Evolutionary conservation across 2,113 vertebrate genomes (phyloP).

Genomic region (Pteronura brasiliensis): DNA sequence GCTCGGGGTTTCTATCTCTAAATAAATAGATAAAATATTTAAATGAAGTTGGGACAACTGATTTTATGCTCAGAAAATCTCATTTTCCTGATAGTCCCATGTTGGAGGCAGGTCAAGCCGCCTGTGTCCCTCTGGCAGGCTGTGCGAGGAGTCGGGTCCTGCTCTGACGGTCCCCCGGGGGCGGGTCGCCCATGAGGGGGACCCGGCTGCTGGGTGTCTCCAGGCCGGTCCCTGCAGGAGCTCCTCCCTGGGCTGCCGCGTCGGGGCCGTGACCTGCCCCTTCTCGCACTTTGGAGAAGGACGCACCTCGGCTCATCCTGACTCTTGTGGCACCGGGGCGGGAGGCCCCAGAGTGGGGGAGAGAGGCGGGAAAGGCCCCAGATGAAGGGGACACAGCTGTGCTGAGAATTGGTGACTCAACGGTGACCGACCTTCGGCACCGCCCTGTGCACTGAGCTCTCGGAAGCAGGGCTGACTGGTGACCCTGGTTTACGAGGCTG

Average conservation of each 20-base stretch:
- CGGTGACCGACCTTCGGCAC: accelerated
- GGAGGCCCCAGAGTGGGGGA: accelerated
- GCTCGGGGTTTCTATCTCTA: neutral
- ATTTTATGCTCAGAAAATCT: neutral
- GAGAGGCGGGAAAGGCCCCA: neutral
- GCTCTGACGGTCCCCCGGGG: accelerated
- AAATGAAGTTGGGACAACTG: neutral
- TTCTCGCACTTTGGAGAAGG: neutral
- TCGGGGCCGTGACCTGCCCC: accelerated
- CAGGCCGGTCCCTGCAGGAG: accelerated
- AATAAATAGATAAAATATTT: neutral
- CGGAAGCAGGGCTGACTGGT: accelerated
- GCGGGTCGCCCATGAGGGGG: accelerated
- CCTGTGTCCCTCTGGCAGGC: accelerated
- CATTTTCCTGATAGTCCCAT: neutral
- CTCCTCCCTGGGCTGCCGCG: neutral
- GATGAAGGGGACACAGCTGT: neutral
- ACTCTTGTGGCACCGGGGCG: accelerated
- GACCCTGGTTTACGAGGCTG: neutral
- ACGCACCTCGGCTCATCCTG: accelerated
- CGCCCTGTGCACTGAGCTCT: neutral
- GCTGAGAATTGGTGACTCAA: accelerated
- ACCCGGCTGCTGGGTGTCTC: neutral
- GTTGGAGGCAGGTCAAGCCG: neutral
- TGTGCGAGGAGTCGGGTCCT: accelerated